A percentile compares a stretch with the other conserved stretches of the same genome.
These are phyloP conservation scores for Drosophila mimetica DNA, from an alignment of 2,888 invertebrate species.

Conservation along the genomic window DNA sequence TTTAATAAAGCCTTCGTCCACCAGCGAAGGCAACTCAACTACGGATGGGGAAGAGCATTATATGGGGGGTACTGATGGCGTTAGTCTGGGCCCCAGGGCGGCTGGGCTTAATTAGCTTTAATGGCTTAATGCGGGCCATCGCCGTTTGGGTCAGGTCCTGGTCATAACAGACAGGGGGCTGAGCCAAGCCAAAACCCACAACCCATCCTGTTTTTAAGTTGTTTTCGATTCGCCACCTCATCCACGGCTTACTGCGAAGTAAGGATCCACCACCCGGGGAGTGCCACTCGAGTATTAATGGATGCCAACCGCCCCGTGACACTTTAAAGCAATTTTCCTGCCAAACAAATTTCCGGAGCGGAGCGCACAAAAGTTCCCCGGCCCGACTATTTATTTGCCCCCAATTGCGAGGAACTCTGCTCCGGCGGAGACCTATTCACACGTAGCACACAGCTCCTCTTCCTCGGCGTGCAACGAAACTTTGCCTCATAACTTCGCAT, in stretches of 20 bases:
- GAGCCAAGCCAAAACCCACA: neutral
- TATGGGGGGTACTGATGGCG: neutral
- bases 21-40: slow-evolving; percentile 3
- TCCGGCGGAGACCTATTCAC: slow-evolving; percentile 54
- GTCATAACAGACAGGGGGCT: slow-evolving; percentile 18
- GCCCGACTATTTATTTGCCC: slow-evolving; percentile 68
- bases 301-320: slow-evolving; percentile 24
- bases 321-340: slow-evolving; percentile 56
- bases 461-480: slow-evolving; percentile 57
- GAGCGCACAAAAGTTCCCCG: slow-evolving; percentile 49
- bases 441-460: slow-evolving; percentile 44
- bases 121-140: slow-evolving; percentile 58
- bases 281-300: slow-evolving; percentile 48
- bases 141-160: slow-evolving; percentile 18
- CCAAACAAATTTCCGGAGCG: slow-evolving; percentile 53
- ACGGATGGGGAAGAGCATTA: slow-evolving; percentile 2
- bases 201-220: slow-evolving; percentile 13
- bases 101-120: slow-evolving; percentile 70
- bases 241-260: neutral
- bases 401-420: slow-evolving; percentile 60
- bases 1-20: slow-evolving; percentile 58
- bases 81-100: slow-evolving; percentile 11
- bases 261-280: neutral
- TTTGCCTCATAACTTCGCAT: slow-evolving; percentile 78
- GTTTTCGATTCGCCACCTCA: slow-evolving; percentile 33